These are phyloP conservation scores for Cynocephalus volans DNA, from an alignment of 2,113 vertebrate species.

Conservation along the genomic window DNA sequence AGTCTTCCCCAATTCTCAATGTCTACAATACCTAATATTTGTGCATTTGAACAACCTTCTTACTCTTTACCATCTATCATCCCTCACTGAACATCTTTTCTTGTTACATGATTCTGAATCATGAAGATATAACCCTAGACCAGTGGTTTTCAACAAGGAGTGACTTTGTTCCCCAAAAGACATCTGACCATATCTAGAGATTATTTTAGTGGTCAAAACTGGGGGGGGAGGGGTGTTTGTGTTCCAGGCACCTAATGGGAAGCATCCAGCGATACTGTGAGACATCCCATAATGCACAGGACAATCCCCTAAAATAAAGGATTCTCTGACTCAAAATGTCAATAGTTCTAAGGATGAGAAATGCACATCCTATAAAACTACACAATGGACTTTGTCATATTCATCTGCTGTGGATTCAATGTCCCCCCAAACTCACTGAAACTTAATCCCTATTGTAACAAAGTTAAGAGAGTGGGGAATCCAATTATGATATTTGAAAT, in stretches of 20 bases:
- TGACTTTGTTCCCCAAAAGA: background rate
- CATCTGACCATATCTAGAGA: background rate
- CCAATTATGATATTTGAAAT: too few relatives aligned
- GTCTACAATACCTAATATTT: background rate
- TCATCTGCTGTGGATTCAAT: too few relatives aligned
- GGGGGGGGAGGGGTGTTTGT: background rate
- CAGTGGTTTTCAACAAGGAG: background rate
- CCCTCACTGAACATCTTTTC: background rate
- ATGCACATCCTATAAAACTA: background rate
- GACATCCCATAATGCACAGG: background rate
- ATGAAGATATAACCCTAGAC: background rate
- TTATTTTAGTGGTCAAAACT: background rate
- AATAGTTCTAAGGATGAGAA: constrained; percentile 35
- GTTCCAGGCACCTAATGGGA: background rate
- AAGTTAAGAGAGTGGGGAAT: too few relatives aligned
- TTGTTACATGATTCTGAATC: background rate
- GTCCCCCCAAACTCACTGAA: too few relatives aligned
- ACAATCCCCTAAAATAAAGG: background rate
- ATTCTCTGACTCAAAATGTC: constrained; percentile 31
- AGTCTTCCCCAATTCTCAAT: background rate
- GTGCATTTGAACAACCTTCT: background rate
- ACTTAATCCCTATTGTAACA: too few relatives aligned
- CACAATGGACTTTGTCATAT: background rate
- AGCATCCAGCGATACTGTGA: background rate
- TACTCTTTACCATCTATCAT: background rate